Base-by-base conservation (phyloP, 2,797 vertebrate species). In the Brotula barbata region DNA sequence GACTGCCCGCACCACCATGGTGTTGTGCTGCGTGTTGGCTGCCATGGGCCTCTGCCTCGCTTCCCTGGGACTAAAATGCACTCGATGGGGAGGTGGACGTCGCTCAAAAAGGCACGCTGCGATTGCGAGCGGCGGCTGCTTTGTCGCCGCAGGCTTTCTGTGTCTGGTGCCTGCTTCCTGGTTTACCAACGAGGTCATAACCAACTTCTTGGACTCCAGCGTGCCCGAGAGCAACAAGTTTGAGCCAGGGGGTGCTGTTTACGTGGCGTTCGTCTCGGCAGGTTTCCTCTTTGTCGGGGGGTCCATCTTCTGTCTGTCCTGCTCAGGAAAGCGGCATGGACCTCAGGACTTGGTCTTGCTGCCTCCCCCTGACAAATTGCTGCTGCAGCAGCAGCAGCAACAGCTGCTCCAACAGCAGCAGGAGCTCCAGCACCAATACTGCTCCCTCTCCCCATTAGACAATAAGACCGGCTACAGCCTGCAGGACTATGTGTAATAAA, bases 111-210 rank as follows among this genome's bases (percentile, higher is more conserved):
- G 88, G 25, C 92, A 93, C 0, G 92, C 93, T 0, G 92, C 93
- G 0, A 90, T 96, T 7, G 94, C 93, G 14, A 95, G 93, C 2
- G 96, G 97, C 1, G 76, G 90, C 66, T 98, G 94, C 78, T 94
- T 98, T 48, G 60, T 94, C n/a, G 84, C 92, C 0, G 93, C 96
- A 0, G 95, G 95, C 50, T 77, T 95, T 60, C 90, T 91, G 59
- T 93, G 90, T 69, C 87, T 98, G 72, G 90, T 98, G 77, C 94
- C 97, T 0, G 94, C 95, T 10, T 94, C 93, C 60, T 99, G 96
- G 96, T 98, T 96, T 71, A 96, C 93, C 0, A 95, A 93, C 71
- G 95, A 96, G 90, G 96, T 96, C 64, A 92, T 98, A 82, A 91
- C 92, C 11, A 92, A 85, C 81, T 98, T 96, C 78, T 78, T 95